phyloP scores from a whole-genome alignment of 1,140 invertebrate genomes.

The Tyrophagus putrescentiae region DNA sequence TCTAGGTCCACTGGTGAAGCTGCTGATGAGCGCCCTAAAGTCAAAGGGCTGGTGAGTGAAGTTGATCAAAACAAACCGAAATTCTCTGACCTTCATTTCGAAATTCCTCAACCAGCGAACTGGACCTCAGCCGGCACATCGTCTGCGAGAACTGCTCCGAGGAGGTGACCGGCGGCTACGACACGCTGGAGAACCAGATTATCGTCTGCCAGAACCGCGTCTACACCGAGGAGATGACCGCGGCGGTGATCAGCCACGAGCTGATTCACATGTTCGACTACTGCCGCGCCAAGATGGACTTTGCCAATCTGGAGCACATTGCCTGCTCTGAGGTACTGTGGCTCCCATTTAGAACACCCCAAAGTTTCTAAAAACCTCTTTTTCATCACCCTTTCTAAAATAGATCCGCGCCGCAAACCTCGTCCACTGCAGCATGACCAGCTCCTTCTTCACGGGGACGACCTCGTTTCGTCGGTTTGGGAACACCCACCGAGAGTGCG shows the following conservation, averaged over 20 bases:
- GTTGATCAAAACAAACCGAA: constrained; percentile 24
- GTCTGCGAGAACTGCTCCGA: constrained; percentile 75
- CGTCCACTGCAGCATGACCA: constrained; percentile 72
- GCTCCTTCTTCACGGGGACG: constrained; percentile 57
- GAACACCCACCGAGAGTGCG: constrained; percentile 63
- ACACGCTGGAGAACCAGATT: constrained; percentile 71
- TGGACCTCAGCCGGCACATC: constrained; percentile 70
- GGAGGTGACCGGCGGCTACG: constrained; percentile 74
- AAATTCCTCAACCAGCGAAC: constrained; percentile 44
- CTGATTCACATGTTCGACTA: constrained; percentile 93
- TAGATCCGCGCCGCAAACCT: constrained; percentile 54
- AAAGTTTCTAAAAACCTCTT: too few species aligned
- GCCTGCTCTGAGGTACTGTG: constrained; percentile 78
- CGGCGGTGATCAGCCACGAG: constrained; percentile 71
- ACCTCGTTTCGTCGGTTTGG: constrained; percentile 54
- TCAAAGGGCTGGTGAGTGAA: constrained; percentile 19
- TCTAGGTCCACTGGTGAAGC: constrained; percentile 21
- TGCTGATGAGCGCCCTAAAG: constrained; percentile 12
- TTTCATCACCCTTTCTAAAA: too few species aligned
- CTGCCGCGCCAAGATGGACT: constrained; percentile 71
- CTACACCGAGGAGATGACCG: constrained; percentile 41
- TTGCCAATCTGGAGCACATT: constrained; percentile 75
- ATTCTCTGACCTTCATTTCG: constrained; percentile 25
- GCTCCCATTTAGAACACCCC: not conserved
- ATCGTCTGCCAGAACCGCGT: constrained; percentile 79